These are phyloP conservation scores for Coendou prehensilis DNA, from an alignment of 2,797 vertebrate genomes.

Conservation along the genomic window DNA sequence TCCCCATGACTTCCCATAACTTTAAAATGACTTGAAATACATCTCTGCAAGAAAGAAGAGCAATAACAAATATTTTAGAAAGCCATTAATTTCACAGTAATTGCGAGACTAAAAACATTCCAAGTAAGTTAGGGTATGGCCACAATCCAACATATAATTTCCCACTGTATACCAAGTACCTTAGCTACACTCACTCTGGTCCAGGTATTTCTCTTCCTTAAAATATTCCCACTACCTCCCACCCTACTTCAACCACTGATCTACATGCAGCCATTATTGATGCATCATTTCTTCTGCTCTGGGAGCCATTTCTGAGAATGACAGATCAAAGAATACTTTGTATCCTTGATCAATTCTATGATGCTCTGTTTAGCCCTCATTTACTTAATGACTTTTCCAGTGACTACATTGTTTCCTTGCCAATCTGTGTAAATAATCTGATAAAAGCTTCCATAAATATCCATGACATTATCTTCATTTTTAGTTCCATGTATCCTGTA, in stretches of 20 bases:
- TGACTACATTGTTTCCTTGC: not conserved
- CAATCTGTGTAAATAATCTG: not conserved
- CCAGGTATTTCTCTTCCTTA: not conserved
- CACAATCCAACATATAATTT: not conserved
- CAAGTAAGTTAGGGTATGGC: not conserved
- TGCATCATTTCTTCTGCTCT: not conserved
- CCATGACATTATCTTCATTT: not conserved
- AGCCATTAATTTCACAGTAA: not conserved
- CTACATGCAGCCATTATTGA: not conserved
- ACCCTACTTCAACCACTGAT: not conserved
- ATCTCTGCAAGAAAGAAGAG: constrained; percentile 77
- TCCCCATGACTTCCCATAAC: constrained; percentile 82
- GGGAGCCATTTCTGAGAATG: not conserved
- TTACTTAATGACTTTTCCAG: not conserved
- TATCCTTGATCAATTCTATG: not conserved
- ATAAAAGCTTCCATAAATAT: not conserved
- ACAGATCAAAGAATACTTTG: not conserved
- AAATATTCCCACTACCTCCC: not conserved
- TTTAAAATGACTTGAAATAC: constrained; percentile 77
- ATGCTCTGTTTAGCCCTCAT: not conserved
- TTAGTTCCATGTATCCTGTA: not conserved
- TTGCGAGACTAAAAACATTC: not conserved
- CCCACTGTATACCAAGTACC: not conserved
- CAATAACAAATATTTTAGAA: not conserved
- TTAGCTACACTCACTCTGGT: not conserved